These are phyloP conservation scores for Ellobius talpinus DNA, from an alignment of 2,113 vertebrate genomes.

Conservation along the genomic window DNA sequence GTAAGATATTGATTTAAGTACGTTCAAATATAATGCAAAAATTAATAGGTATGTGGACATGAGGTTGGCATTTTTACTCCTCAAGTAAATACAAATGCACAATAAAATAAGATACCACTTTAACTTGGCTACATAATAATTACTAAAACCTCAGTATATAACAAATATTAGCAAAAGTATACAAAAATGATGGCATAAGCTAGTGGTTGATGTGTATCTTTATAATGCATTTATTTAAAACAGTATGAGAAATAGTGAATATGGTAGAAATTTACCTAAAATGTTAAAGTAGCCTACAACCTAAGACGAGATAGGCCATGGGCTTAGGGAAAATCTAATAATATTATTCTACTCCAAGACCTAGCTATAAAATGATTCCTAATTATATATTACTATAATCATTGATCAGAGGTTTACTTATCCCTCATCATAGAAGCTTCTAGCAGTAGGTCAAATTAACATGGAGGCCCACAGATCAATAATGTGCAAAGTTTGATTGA, in stretches of 20 bases:
- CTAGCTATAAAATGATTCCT: too few species aligned
- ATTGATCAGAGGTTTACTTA: neutral
- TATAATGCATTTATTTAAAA: neutral
- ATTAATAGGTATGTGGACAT: neutral
- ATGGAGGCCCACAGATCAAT: neutral
- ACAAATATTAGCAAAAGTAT: neutral
- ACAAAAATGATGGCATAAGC: neutral
- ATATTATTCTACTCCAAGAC: too few species aligned
- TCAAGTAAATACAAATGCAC: neutral
- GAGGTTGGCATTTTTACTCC: neutral
- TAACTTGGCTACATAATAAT: neutral
- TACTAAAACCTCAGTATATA: neutral
- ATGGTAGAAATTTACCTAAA: neutral
- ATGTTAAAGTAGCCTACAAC: too few species aligned
- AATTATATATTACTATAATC: too few species aligned
- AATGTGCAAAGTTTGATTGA: neutral
- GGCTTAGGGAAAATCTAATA: too few species aligned
- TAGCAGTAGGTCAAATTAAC: neutral
- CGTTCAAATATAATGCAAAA: neutral
- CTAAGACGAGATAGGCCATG: too few species aligned
- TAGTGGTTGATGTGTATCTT: neutral
- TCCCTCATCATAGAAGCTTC: neutral
- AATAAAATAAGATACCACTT: neutral
- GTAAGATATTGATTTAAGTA: neutral
- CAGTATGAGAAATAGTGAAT: neutral